Evolutionary conservation across 2,113 vertebrate genomes (phyloP).

Genomic region (Stegostoma tigrinum): DNA sequence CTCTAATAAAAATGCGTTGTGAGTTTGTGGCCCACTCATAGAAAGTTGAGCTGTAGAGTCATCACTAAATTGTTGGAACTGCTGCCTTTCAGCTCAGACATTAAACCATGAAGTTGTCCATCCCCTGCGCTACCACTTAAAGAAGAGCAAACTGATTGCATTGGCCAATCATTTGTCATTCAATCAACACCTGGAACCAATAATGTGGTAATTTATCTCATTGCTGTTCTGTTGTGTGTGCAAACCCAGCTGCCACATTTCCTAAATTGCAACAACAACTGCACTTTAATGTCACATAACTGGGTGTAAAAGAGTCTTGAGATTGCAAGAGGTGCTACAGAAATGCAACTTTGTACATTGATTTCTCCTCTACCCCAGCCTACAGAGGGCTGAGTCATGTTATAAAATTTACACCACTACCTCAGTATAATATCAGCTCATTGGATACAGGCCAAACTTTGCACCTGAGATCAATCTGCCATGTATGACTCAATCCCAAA

Average conservation of each 20-base stretch:
- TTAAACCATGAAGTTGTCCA: not conserved
- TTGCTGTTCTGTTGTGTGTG: not conserved
- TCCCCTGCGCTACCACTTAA: not conserved
- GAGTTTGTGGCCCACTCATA: not conserved
- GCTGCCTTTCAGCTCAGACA: not conserved
- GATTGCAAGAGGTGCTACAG: not conserved
- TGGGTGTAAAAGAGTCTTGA: not conserved
- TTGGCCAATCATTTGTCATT: not conserved
- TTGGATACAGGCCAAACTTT: not conserved
- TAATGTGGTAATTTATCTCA: not conserved
- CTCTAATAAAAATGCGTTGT: not conserved
- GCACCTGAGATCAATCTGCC: not conserved
- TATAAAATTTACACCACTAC: not conserved
- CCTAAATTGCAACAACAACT: not conserved
- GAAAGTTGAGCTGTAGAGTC: not conserved
- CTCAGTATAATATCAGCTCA: not conserved
- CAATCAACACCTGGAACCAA: not conserved
- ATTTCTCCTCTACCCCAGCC: not conserved
- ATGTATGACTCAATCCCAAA: not conserved
- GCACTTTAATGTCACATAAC: not conserved
- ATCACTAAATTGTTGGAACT: not conserved
- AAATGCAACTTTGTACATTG: not conserved
- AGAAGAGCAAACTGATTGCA: not conserved
- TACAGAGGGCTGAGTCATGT: not conserved
- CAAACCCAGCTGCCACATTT: not conserved